A percentile compares a stretch with the other conserved stretches of the same genome.
phyloP scores from a whole-genome alignment of 2,797 vertebrate species.

The Phrynocephalus forsythii region DNA sequence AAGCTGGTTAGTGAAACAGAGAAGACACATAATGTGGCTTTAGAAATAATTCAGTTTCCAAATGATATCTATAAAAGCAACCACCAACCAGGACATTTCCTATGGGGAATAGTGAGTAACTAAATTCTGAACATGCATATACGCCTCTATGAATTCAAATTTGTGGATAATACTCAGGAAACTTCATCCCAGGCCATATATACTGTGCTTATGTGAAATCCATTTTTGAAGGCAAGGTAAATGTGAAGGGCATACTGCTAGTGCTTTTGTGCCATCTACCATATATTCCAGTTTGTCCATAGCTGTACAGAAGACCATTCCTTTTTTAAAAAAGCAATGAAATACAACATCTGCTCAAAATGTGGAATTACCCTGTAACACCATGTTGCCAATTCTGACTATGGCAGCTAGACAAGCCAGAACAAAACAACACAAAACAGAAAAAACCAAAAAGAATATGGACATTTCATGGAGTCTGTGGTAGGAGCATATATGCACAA shows the following conservation, averaged over 20 bases:
- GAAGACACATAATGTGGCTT: neutral
- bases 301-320: neutral
- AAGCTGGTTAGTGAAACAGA: neutral
- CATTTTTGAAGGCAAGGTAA: neutral
- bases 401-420: no score
- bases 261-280: no score
- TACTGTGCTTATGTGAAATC: neutral
- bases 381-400: no score
- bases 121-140: neutral
- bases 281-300: no score
- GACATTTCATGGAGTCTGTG: no score
- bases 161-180: neutral
- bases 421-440: no score
- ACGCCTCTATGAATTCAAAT: neutral
- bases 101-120: conserved; percentile 16
- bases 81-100: neutral
- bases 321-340: no score
- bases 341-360: no score
- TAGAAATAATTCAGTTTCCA: conserved; percentile 14
- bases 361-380: no score
- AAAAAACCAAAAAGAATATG: no score
- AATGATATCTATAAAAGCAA: conserved; percentile 20
- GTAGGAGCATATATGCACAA: no score
- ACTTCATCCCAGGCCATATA: neutral
- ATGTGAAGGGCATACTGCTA: no score